These are phyloP conservation scores for Chaetodon auriga DNA, from an alignment of 2,113 vertebrate species.

Conservation along the genomic window DNA sequence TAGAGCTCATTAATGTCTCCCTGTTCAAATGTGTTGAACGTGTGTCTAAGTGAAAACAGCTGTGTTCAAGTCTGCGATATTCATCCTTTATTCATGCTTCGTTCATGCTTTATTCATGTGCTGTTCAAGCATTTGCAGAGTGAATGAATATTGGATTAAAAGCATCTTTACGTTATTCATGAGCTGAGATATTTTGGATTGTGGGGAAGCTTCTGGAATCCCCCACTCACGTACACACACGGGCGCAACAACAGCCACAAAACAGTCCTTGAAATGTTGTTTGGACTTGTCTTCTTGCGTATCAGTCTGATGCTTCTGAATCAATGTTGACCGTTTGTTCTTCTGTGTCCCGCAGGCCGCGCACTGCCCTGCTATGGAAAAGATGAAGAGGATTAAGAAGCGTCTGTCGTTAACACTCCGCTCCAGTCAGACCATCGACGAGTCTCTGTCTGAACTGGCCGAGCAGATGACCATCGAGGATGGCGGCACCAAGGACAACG, in stretches of 20 bases:
- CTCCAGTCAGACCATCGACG: conserved; percentile 97
- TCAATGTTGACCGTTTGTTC: background rate
- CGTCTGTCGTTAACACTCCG: conserved; percentile 95
- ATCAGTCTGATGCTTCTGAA: background rate
- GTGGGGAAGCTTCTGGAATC: background rate
- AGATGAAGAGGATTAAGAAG: conserved; percentile 98
- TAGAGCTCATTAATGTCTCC: conserved; percentile 39
- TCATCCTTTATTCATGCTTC: conserved; percentile 71
- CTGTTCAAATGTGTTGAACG: conserved; percentile 27
- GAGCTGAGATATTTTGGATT: conserved; percentile 65
- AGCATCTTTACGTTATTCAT: conserved; percentile 78
- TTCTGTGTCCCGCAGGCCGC: conserved; percentile 82
- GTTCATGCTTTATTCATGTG: conserved; percentile 68
- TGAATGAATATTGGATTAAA: conserved; percentile 82
- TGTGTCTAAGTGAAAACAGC: conserved; percentile 56
- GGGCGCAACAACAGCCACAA: background rate
- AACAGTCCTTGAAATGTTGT: conserved; percentile 1
- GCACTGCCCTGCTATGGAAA: conserved; percentile 85
- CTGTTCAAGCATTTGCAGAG: conserved; percentile 63
- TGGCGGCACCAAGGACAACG: conserved; percentile 95
- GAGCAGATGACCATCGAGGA: conserved; percentile 99
- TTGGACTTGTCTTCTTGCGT: background rate
- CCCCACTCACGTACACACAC: conserved; percentile 6
- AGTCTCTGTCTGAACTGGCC: conserved; percentile 96
- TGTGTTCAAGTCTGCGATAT: conserved; percentile 44